phyloP scores from a whole-genome alignment of 2,888 invertebrate genomes.

The Trissonchulus sp. region DNA sequence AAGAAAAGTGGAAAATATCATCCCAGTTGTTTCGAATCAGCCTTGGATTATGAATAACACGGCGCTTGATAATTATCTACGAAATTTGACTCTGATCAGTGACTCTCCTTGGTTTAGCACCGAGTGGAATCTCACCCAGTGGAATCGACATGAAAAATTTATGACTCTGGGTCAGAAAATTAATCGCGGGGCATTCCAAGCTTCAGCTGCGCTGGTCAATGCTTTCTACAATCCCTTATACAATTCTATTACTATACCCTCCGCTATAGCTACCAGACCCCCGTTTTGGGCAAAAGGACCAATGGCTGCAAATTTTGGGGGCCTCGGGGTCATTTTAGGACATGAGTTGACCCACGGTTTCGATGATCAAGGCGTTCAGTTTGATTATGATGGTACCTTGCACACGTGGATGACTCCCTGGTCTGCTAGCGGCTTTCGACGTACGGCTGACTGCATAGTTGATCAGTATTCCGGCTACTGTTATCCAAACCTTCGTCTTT shows the following conservation, averaged over 20 bases:
- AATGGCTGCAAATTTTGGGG: constrained; percentile 63
- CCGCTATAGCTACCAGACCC: background rate
- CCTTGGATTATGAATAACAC: background rate
- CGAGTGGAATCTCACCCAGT: background rate
- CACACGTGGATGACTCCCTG: constrained; percentile 11
- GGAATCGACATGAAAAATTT: background rate
- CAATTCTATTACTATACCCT: background rate
- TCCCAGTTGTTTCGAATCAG: background rate
- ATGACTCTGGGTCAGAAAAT: background rate
- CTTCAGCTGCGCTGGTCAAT: constrained; percentile 9
- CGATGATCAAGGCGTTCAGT: constrained; percentile 62
- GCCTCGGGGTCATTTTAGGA: constrained; percentile 94
- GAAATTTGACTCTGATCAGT: background rate
- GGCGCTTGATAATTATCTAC: background rate
- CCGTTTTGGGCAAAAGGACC: background rate
- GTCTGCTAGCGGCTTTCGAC: background rate
- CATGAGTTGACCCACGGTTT: constrained; percentile 92
- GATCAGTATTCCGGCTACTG: constrained; percentile 2
- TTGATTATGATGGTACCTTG: constrained; percentile 5
- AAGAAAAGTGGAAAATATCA: background rate
- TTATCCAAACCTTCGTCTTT: background rate
- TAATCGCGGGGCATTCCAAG: background rate
- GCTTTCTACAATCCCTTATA: background rate
- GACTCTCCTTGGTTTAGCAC: background rate
- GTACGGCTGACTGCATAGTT: constrained; percentile 8